Evolutionary conservation across 2,888 invertebrate species (phyloP).

Genomic region (Luffia ferchaultella): DNA sequence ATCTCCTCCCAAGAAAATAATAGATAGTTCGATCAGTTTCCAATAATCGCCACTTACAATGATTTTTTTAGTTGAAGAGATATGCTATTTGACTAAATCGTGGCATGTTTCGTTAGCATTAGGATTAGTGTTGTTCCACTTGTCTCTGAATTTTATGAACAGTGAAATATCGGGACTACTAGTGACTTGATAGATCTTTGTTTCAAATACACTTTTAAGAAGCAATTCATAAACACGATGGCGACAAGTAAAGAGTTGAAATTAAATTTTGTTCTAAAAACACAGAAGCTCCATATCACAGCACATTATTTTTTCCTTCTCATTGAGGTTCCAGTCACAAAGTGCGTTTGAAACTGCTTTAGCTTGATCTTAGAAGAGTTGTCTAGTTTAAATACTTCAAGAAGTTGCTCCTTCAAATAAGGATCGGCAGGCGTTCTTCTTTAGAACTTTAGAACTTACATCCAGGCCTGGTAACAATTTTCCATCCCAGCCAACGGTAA

Average conservation of each 20-base stretch:
- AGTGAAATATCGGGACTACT: conserved; percentile 6
- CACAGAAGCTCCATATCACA: conserved; percentile 14
- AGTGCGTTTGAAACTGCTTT: conserved; percentile 12
- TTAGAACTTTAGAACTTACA: conserved; percentile 13
- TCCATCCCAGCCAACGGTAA: conserved; percentile 25
- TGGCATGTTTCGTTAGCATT: not conserved
- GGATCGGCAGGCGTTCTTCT: conserved; percentile 25
- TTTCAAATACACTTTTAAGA: conserved; percentile 11
- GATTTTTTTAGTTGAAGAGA: not conserved
- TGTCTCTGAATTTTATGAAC: not conserved
- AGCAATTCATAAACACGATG: conserved; percentile 13
- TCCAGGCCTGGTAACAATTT: conserved; percentile 24
- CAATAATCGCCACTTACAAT: not conserved
- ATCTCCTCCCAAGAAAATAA: conserved; percentile 9
- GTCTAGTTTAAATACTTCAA: conserved; percentile 14
- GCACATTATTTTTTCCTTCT: conserved; percentile 12
- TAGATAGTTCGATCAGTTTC: conserved; percentile 1
- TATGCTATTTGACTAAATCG: not conserved
- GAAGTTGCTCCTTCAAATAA: conserved; percentile 23
- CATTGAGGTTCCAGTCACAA: conserved; percentile 14
- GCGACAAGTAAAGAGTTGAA: conserved; percentile 13
- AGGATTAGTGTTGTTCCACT: not conserved
- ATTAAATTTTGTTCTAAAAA: conserved; percentile 9
- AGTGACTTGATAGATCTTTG: conserved; percentile 5
- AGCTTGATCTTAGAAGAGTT: conserved; percentile 13